Evolutionary conservation across 2,888 invertebrate genomes (phyloP).

Genomic region (Sialis lutaria): DNA sequence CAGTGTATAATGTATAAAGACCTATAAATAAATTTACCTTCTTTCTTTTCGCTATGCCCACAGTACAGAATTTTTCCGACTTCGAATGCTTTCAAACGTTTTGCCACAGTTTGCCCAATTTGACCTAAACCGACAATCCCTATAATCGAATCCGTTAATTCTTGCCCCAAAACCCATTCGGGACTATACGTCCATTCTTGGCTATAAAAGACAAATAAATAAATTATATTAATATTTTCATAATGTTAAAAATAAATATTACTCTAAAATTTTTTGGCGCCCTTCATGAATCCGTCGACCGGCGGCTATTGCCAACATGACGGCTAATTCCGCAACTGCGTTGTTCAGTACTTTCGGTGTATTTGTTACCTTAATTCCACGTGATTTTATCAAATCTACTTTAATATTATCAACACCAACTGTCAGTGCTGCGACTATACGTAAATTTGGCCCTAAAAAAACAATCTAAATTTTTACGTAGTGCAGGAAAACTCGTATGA

Average conservation of each 20-base stretch:
- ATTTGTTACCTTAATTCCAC: slow-evolving; percentile 61
- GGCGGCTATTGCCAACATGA: slow-evolving; percentile 59
- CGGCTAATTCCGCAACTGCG: slow-evolving; percentile 68
- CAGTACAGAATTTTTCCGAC: slow-evolving; percentile 54
- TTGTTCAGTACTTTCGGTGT: slow-evolving; percentile 58
- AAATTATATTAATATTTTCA: too few relatives aligned
- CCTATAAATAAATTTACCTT: slow-evolving; percentile 23
- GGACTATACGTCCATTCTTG: slow-evolving; percentile 50
- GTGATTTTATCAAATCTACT: slow-evolving; percentile 44
- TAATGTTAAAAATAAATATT: slow-evolving; percentile 11
- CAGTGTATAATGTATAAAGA: too few relatives aligned
- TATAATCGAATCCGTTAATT: slow-evolving; percentile 59
- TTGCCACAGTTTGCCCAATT: slow-evolving; percentile 58
- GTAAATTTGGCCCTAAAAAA: slow-evolving; percentile 44
- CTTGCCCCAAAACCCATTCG: slow-evolving; percentile 63
- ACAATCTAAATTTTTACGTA: too few relatives aligned
- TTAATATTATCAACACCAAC: slow-evolving; percentile 79
- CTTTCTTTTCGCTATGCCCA: slow-evolving; percentile 45
- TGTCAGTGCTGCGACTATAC: slow-evolving; percentile 66
- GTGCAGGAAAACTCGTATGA: too few relatives aligned
- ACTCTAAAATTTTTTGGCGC: slow-evolving; percentile 42
- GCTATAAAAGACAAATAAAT: slow-evolving; percentile 19
- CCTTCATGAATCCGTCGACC: slow-evolving; percentile 66
- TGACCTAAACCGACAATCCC: slow-evolving; percentile 73
- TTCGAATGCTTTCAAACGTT: slow-evolving; percentile 55